Evolutionary conservation across 1,140 invertebrate species (phyloP), one percentile per base, ranked within the genome.

Genomic region (Drosophila teissieri): DNA sequence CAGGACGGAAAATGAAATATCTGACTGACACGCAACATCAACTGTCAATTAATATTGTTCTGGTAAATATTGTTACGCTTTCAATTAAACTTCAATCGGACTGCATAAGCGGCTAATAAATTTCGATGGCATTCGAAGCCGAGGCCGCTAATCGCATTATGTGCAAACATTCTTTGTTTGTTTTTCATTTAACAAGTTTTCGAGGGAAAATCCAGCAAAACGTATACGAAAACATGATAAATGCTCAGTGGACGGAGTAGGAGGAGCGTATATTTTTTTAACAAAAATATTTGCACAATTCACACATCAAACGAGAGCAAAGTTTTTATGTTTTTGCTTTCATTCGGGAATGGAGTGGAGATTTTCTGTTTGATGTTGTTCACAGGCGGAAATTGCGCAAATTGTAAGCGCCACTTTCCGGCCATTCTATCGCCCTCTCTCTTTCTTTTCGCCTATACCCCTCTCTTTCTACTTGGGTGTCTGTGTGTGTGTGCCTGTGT

Each of bases 401-500:
- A 88, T 84, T 84, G 80, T 86, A 73, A 89, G 55, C 84, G 72
- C 84, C 83, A 80, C 84, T 88, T 88, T 89, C 76, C 84, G 83
- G 83, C 77, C 84, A 84, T 63, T 88, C 82, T 11, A 8, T 22
- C 11, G 10, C 40, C 3, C 6, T 24, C 6, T 22, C 19, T 48
- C 44, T n/a, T 34, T n/a, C 11, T 6, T 3, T 52, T 37, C 8
- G n/a, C 1, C 53, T 34, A 24, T 52, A 36, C 45, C 27, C 10
- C 4, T 36, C 34, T 19, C 17, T 48, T 37, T 82, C 12, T 45
- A 51, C 61, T 15, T 46, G 49, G 39, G 34, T 46, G 40, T 46
- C 19, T 74, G n/a, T 69, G 49, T 53, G 56, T 69, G 49, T 53
- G 34, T 46, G 40, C 42, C 19, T 74, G n/a, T 69, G 49, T 53